A percentile compares a stretch with the other conserved stretches of the same genome.
Conservation (phyloP, 2,797 vertebrate species). For the Etheostoma nigrum region DNA sequence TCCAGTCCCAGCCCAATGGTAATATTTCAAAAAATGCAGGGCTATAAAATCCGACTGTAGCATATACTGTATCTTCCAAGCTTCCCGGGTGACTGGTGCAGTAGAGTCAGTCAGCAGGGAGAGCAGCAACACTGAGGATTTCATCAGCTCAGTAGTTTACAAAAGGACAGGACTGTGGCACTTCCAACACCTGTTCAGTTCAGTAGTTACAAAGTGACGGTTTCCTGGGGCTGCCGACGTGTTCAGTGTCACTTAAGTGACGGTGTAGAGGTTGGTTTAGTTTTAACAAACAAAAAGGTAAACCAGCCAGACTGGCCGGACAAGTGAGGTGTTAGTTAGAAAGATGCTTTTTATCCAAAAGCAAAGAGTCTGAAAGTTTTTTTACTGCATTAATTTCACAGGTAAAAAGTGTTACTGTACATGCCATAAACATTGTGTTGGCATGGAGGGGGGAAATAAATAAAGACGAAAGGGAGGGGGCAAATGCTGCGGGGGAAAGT, state of each 20-base stretch:
- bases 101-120: conserved; percentile 63
- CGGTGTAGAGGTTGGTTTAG: conserved; percentile 68
- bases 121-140: conserved; percentile 54
- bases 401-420: conserved; percentile 76
- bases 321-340: conserved; percentile 74
- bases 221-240: conserved; percentile 53
- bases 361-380: conserved; percentile 60
- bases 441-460: conserved; percentile 81
- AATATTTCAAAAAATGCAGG: conserved; percentile 78
- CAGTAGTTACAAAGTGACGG: conserved; percentile 78
- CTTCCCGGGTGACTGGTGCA: conserved; percentile 58
- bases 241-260: conserved; percentile 57
- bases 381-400: conserved; percentile 79
- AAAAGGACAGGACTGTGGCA: conserved; percentile 44
- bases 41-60: conserved; percentile 74
- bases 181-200: conserved; percentile 61
- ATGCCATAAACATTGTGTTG: conserved; percentile 58
- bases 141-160: conserved; percentile 83
- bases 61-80: conserved; percentile 66
- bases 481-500: conserved; percentile 47
- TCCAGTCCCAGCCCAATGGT: conserved; percentile 72
- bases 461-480: conserved; percentile 66
- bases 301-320: conserved; percentile 49
- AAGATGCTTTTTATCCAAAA: conserved; percentile 64
- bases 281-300: conserved; percentile 46